Conservation (phyloP, 2,888 invertebrate species). For the Cephus pulcher region DNA sequence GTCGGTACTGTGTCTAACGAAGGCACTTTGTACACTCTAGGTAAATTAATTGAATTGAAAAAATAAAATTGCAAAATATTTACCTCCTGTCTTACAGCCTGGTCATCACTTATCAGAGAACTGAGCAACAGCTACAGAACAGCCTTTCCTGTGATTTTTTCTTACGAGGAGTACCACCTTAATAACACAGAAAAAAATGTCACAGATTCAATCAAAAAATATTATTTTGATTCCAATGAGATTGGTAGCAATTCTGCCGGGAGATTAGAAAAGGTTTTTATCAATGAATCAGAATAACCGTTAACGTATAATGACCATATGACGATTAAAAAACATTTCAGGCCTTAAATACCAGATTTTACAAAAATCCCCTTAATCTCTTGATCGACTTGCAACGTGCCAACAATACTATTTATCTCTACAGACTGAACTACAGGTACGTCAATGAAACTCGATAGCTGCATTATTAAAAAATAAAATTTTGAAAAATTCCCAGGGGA, state of each 20-base stretch:
- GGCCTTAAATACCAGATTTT: conserved; percentile 17
- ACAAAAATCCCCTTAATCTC: conserved; percentile 12
- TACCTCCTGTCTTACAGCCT: neutral
- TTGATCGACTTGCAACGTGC: conserved; percentile 14
- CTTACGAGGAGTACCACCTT: conserved; percentile 14
- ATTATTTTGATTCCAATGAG: conserved; percentile 4
- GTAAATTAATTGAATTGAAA: neutral
- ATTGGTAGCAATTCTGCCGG: neutral
- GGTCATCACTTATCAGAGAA: neutral
- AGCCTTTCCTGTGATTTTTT: conserved; percentile 14
- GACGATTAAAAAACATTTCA: neutral
- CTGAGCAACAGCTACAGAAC: neutral
- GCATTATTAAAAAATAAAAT: neutral
- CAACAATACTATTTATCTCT: conserved; percentile 19
- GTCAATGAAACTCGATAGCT: neutral
- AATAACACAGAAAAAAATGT: conserved; percentile 7
- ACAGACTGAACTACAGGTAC: conserved; percentile 19
- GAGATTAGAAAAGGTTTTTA: conserved; percentile 19
- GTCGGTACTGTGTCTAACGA: conserved; percentile 15
- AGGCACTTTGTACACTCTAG: conserved; percentile 1
- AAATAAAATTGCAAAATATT: neutral
- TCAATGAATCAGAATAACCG: neutral
- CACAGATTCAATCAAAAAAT: conserved; percentile 10
- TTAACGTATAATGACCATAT: neutral
- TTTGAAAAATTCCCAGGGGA: neutral